phyloP scores from a whole-genome alignment of 1,140 invertebrate species.

The Drosophila equinoxialis region DNA sequence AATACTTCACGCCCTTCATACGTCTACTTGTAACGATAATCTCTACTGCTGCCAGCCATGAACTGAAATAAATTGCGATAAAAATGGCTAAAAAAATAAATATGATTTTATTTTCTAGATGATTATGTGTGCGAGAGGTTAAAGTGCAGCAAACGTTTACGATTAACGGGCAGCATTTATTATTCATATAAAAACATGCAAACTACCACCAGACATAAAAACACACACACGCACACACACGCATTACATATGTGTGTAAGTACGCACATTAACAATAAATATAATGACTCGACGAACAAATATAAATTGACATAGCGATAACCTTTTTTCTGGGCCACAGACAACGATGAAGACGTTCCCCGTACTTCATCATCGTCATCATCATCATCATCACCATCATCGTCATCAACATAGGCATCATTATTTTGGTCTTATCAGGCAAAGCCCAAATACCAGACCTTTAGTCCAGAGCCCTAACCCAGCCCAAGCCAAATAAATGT shows the following conservation, averaged over 20 bases:
- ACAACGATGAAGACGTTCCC: slow-evolving; percentile 47
- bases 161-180: slow-evolving; percentile 57
- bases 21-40: background rate
- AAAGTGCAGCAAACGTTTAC: slow-evolving; percentile 52
- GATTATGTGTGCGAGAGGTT: slow-evolving; percentile 34
- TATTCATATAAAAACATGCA: slow-evolving; percentile 55
- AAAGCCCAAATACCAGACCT: slow-evolving; percentile 15
- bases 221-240: slow-evolving; percentile 13
- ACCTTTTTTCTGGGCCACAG: slow-evolving; percentile 53
- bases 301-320: slow-evolving; percentile 61
- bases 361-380: slow-evolving; percentile 7
- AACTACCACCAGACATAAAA: slow-evolving; percentile 36
- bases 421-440: slow-evolving; percentile 23
- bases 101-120: slow-evolving; percentile 42
- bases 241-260: background rate
- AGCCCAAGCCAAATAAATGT: slow-evolving; percentile 41
- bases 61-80: slow-evolving; percentile 4
- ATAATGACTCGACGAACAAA: slow-evolving; percentile 59
- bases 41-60: slow-evolving; percentile 3
- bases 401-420: background rate
- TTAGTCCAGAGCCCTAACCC: too few relatives aligned
- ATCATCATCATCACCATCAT: background rate
- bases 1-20: slow-evolving; percentile 11
- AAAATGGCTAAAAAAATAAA: slow-evolving; percentile 28
- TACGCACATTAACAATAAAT: slow-evolving; percentile 57